A percentile compares a stretch with the other conserved stretches of the same genome.
Conservation (phyloP, 2,888 invertebrate species). For the Parapristionchus giblindavisi region DNA sequence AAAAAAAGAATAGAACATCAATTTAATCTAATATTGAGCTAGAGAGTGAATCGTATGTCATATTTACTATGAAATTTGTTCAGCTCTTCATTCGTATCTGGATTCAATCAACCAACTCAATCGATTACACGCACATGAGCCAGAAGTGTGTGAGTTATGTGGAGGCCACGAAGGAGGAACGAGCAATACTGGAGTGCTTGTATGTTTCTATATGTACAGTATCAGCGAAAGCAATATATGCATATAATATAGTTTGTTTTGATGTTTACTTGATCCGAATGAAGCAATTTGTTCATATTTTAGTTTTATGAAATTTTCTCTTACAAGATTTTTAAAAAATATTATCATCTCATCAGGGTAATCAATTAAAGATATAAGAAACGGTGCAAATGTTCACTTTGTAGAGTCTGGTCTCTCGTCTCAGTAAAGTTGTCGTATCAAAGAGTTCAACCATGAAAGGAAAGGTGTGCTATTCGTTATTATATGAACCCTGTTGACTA, state of each 20-base stretch:
- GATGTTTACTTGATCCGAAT: neutral
- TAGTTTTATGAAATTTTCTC: too few species aligned
- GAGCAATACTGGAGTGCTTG: slow-evolving; percentile 43
- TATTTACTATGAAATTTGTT: too few species aligned
- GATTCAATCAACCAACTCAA: slow-evolving; percentile 81
- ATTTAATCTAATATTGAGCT: too few species aligned
- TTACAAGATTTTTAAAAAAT: too few species aligned
- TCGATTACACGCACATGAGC: slow-evolving; percentile 85
- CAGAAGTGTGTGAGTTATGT: slow-evolving; percentile 84
- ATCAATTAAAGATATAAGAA: too few species aligned
- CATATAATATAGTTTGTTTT: neutral
- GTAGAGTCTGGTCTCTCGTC: slow-evolving; percentile 36
- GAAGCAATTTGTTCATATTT: neutral
- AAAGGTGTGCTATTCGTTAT: neutral
- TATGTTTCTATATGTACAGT: too few species aligned
- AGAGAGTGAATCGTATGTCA: too few species aligned
- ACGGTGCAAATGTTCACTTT: neutral
- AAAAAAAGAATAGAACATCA: neutral
- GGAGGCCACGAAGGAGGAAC: slow-evolving; percentile 35
- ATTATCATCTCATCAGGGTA: too few species aligned
- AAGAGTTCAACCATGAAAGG: slow-evolving; percentile 27
- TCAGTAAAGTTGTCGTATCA: slow-evolving; percentile 36
- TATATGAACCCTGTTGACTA: neutral
- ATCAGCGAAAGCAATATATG: too few species aligned
- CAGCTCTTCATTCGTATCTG: slow-evolving; percentile 77